Base-by-base conservation (phyloP, 2,113 vertebrate species). In the Aleadryas rufinucha region DNA sequence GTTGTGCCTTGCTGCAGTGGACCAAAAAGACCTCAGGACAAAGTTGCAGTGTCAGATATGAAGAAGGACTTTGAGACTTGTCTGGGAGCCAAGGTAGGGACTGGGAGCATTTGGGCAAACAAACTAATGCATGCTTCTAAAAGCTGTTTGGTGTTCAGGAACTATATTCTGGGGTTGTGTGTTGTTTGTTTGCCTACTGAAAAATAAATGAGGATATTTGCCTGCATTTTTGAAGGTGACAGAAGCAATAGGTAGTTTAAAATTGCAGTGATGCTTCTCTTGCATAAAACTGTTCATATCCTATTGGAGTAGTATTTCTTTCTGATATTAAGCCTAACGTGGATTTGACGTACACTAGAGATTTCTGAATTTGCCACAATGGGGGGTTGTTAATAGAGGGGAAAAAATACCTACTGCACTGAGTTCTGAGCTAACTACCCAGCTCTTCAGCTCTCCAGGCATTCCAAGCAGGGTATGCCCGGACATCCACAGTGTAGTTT, bases 1-100 rank as follows among this genome's bases (percentile, higher is more conserved):
- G 99, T 99, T 15, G 99, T 99, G 31, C 99, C 99, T 6, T 99
- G 99, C 97, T 99, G 99, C 95, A 99, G 99, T 23, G 99, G 99
- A 71, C 99, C 99, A 28, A 99, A 99, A 95, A 98, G 99, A 91
- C 99, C 99, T 42, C 99, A 99, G 94, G 99, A 99, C 97, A 99
- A 98, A 96, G 98, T 99, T 13, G 78, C 98, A 4, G 98, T 99
- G 53, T 98, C 98, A 2, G 98, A 99, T 83, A 99, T 99, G 99
- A 99, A 99, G 87, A 97, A 90, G 11, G 99, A 99, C 97, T 99
- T 99, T 97, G 98, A 99, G 70, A 84, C 75, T 85, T 99, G 99
- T 94, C 97, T 99, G 41, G 98, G 97, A 95, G 98, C 98, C 47
- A 99, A 99, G 98, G 99, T 99, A 96, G 65, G 68, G 31, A 42